Base-by-base conservation (phyloP, 1,140 invertebrate genomes). In the Atopsyche davidsoni region DNA sequence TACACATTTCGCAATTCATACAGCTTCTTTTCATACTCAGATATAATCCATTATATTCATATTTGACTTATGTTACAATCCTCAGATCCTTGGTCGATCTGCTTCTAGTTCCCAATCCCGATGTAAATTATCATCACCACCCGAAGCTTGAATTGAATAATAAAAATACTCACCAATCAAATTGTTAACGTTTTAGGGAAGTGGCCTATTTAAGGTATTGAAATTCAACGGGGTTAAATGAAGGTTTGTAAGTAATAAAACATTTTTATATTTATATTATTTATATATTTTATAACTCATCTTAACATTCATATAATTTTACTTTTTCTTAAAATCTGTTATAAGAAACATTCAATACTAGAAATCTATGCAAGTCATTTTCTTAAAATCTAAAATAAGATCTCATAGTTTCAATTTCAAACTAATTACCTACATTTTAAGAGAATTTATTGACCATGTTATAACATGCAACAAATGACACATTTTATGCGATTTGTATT, bases 301-400 rank as follows among this genome's bases (percentile, higher is more conserved):
- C 44, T 53, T 53, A 53, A 53, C 51, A 53, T 53, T 52, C 50
- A 52, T 39, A 46, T 51, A 45, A 40, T 46, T 52, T 39, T 45
- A 36, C 40, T 51, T 52, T 50, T 47, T 43, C 41, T 43, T 53
- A 53, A 53, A 53, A 47, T 53, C 43, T 53, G 44, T 53, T 38
- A 53, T 52, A 40, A 53, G 51, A 53, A 53, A 53, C 51, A 53
- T 53, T 53, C 51, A 53, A 40, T 53, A 53, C 51, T 52, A 52
- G 41, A 52, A 52, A 52, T 52, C 50, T 52, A 52, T 39, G 19
- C 28, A 52, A 52, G 50, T 52, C 50, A 52, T 52, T 52, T 50
- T 24, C 43, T 52, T 52, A 52, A 40, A 52, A 17, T 47, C 45
- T 53, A 47, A 47, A 47, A 47, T 53, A 47, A 47, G 41, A 47